Evolutionary conservation across 2,113 vertebrate species (phyloP).

Genomic region (Bufo bufo): DNA sequence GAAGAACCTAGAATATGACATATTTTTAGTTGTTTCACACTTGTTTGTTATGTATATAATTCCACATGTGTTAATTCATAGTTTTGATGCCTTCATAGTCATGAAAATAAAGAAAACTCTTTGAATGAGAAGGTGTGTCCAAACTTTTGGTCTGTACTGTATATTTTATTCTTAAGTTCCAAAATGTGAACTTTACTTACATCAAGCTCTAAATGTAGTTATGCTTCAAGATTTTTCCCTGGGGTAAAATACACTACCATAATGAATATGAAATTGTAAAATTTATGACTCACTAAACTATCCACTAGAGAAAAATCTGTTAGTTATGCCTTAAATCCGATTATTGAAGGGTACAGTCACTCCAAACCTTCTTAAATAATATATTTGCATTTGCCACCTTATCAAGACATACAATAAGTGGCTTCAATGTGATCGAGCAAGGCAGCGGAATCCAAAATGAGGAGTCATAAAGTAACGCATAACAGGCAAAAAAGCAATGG

Average conservation of each 20-base stretch:
- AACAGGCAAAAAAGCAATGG: background rate
- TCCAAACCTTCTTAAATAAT: slow-evolving; percentile 24
- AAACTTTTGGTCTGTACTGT: background rate
- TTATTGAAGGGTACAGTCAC: slow-evolving; percentile 36
- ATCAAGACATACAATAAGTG: slow-evolving; percentile 15
- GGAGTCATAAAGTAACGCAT: background rate
- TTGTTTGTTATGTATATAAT: no score
- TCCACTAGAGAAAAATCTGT: slow-evolving; percentile 6
- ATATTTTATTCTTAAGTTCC: background rate
- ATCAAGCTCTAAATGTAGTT: background rate
- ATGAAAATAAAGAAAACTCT: no score
- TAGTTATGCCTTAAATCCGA: slow-evolving; percentile 23
- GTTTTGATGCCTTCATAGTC: no score
- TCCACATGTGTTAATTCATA: no score
- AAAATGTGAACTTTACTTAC: background rate
- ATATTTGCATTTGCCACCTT: slow-evolving; percentile 19
- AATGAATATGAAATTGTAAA: slow-evolving; percentile 29
- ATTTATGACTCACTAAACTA: slow-evolving; percentile 28
- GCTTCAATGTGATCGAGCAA: background rate
- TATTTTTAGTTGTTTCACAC: no score
- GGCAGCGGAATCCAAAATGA: slow-evolving; percentile 21
- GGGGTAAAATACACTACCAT: slow-evolving; percentile 33
- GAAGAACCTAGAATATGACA: no score
- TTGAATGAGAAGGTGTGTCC: no score
- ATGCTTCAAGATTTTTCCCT: slow-evolving; percentile 2